Percentiles rank a stretch among this genome's conserved stretches.
These are phyloP conservation scores for Rosalia funebris DNA, from an alignment of 2,888 invertebrate species.

Conservation along the genomic window DNA sequence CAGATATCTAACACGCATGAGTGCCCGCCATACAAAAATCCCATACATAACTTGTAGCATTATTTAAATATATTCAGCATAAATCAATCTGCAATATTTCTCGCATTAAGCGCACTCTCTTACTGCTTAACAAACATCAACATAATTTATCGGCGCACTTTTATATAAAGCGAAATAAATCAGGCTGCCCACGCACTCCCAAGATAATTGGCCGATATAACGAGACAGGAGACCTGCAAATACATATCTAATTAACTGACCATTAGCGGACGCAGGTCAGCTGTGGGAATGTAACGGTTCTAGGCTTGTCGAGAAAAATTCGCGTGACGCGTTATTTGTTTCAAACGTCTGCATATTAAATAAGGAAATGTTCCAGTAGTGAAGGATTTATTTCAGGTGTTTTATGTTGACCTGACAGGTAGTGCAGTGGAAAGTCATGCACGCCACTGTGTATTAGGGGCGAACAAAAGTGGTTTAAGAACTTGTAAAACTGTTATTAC, in stretches of 20 bases:
- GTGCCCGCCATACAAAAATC: conserved; percentile 19
- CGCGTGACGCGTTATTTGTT: background rate
- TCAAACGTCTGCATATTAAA: background rate
- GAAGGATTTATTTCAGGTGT: background rate
- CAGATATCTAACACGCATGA: conserved; percentile 28
- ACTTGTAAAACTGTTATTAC: too few species aligned
- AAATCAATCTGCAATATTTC: conserved; percentile 50
- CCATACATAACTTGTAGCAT: conserved; percentile 28
- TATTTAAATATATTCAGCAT: conserved; percentile 47
- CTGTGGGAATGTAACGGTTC: conserved; percentile 25
- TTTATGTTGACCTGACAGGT: background rate
- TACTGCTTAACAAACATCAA: conserved; percentile 48
- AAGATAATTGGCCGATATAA: conserved; percentile 55
- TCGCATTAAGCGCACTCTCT: conserved; percentile 48
- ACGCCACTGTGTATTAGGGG: background rate
- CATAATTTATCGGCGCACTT: conserved; percentile 47
- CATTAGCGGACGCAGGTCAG: conserved; percentile 30
- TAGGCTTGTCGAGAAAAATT: background rate
- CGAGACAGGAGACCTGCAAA: conserved; percentile 52
- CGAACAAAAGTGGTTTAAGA: background rate
- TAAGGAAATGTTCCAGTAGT: background rate
- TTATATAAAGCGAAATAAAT: conserved; percentile 56
- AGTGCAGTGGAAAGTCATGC: background rate
- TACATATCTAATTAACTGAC: conserved; percentile 55
- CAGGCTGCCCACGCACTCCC: conserved; percentile 54